A percentile compares a stretch with the other conserved stretches of the same genome.
Evolutionary conservation across 1,140 invertebrate species (phyloP).

Genomic region (Drosophila bocki): DNA sequence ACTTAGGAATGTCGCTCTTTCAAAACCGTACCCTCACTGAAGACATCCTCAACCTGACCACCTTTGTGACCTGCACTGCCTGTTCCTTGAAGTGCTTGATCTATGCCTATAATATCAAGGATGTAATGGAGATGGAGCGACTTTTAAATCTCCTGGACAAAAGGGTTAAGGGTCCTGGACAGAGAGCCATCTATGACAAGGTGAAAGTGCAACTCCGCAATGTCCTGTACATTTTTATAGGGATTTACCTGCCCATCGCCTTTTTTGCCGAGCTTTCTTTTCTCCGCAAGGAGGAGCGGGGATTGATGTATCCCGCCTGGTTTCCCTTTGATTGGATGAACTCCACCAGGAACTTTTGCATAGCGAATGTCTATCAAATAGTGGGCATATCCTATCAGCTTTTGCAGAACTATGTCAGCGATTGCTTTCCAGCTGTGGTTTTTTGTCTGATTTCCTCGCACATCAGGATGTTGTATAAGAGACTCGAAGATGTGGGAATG

Average conservation of each 20-base stretch:
- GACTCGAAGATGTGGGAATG: constrained; percentile 48
- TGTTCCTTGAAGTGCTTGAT: constrained; percentile 62
- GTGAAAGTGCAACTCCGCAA: constrained; percentile 39
- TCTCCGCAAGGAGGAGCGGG: constrained; percentile 45
- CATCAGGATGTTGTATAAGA: constrained; percentile 55
- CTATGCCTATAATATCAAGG: constrained; percentile 49
- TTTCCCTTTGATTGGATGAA: constrained; percentile 72
- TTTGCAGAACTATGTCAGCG: constrained; percentile 64
- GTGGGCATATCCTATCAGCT: constrained; percentile 44
- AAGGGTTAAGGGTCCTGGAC: constrained; percentile 13
- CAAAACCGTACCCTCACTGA: constrained; percentile 42
- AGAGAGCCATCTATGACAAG: constrained; percentile 39
- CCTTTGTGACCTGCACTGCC: constrained; percentile 46
- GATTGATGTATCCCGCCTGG: constrained; percentile 70
- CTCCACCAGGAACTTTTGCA: constrained; percentile 42
- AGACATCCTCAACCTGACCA: constrained; percentile 61
- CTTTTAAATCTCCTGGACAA: constrained; percentile 52
- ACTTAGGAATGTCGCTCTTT: constrained; percentile 55
- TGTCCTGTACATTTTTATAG: constrained; percentile 44
- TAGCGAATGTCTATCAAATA: constrained; percentile 64
- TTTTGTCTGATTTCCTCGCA: constrained; percentile 67
- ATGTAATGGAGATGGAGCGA: constrained; percentile 48
- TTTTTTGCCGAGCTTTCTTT: constrained; percentile 58
- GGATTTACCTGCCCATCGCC: constrained; percentile 44
- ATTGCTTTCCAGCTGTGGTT: constrained; percentile 61